Percentiles rank a stretch among this genome's conserved stretches.
Evolutionary conservation across 2,797 vertebrate species (phyloP).

Genomic region (Chrysocyon brachyurus): DNA sequence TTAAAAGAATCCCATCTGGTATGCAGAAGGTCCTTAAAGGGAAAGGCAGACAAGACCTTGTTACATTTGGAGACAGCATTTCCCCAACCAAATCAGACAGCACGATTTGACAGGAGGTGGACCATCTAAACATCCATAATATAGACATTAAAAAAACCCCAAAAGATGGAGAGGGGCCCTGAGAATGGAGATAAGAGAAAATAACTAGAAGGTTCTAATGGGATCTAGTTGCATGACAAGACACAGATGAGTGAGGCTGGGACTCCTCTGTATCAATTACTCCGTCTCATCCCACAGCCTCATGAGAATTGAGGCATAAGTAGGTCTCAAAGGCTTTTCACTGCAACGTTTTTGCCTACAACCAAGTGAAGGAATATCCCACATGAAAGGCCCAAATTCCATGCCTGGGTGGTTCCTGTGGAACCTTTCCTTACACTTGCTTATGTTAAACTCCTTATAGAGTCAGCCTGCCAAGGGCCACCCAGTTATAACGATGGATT

Average conservation of each 20-base stretch:
- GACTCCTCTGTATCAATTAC: neutral
- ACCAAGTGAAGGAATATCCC: neutral
- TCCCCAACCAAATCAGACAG: neutral
- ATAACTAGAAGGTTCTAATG: neutral
- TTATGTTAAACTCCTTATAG: conserved; percentile 61
- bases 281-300: neutral
- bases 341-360: neutral
- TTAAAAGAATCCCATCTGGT: conserved; percentile 12
- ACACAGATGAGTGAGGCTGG: neutral
- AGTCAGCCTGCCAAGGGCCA: conserved; percentile 17
- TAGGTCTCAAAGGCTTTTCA: neutral
- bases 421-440: neutral
- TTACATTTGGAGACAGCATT: neutral
- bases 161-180: neutral
- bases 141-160: neutral
- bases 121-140: neutral
- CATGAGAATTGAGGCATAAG: neutral
- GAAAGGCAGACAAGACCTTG: neutral
- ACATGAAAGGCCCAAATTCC: neutral
- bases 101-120: neutral
- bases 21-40: neutral
- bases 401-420: neutral
- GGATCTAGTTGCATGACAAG: neutral
- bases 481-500: neutral
- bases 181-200: neutral